phyloP scores from a whole-genome alignment of 2,113 vertebrate species.

The Heptranchias perlo region DNA sequence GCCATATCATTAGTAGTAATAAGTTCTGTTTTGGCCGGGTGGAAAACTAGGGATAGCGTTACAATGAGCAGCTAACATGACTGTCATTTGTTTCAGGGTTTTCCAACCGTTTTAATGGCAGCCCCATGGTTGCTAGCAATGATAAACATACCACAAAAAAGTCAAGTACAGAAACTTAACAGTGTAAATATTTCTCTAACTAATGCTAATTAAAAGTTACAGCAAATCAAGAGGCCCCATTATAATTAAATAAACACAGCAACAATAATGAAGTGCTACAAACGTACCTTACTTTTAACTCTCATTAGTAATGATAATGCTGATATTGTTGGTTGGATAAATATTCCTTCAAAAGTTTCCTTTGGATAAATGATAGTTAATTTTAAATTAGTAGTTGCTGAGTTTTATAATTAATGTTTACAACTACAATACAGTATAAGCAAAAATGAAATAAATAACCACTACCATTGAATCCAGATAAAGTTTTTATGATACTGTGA shows the following conservation, averaged over 20 bases:
- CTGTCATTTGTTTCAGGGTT: background rate
- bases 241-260: background rate
- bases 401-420: background rate
- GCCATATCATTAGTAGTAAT: background rate
- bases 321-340: slow-evolving; percentile 6
- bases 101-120: background rate
- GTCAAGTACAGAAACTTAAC: background rate
- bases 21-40: background rate
- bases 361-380: background rate
- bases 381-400: background rate
- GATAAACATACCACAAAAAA: background rate
- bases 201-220: background rate
- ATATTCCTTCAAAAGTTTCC: background rate
- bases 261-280: background rate
- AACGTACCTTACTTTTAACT: background rate
- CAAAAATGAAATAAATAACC: background rate
- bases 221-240: background rate
- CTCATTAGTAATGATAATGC: slow-evolving; percentile 7
- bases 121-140: background rate
- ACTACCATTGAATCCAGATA: background rate
- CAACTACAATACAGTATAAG: background rate
- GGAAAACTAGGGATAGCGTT: background rate
- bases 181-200: background rate
- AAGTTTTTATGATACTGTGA: background rate
- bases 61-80: background rate